Evolutionary conservation across 2,113 vertebrate species (phyloP), one percentile per base, ranked within the genome.

Genomic region (Neotoma lepida): DNA sequence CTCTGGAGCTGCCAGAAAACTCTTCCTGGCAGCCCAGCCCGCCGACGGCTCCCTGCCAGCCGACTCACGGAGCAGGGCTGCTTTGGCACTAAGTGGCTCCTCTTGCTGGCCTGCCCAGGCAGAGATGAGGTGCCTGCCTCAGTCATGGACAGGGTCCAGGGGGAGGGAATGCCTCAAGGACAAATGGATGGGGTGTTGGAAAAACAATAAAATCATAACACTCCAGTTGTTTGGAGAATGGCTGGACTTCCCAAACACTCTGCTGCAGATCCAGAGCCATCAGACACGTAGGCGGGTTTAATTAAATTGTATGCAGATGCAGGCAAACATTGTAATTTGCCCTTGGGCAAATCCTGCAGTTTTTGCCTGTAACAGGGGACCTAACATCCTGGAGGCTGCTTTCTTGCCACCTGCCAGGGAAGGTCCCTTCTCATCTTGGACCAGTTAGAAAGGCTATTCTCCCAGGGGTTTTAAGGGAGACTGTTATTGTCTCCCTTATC

Each of bases 131-230:
- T 89, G 97, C 96, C 82, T 71, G 94, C 94, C 24, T 94, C 87
- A 93, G 94, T 71, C 81, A 20, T 97, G 97, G 97, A 97, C 24
- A 44, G 82, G 85, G 96, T 95, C 98, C 98, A 98, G 97, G 74
- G 94, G 97, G 98, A 97, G 97, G 96, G 93, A 95, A 95, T 90
- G 97, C 97, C 97, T 98, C 97, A 94, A 98, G 98, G 98, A 97
- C 97, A 97, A 97, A 98, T 98, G 98, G 97, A 98, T 97, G 94
- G 96, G 96, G 97, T 97, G 95, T 91, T 78, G 93, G 97, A 96
- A 98, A 98, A 98, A 98, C 96, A 98, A 96, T 97, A 96, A 98
- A 97, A 97, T 96, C 96, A 82, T 93, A 97, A 95, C 44, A 90
- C 93, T 97, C 96, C 96, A 90, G 97, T 98, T 97, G 97, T 98